Conservation (phyloP, 2,797 vertebrate species). For the Gymnopithys bicolor region DNA sequence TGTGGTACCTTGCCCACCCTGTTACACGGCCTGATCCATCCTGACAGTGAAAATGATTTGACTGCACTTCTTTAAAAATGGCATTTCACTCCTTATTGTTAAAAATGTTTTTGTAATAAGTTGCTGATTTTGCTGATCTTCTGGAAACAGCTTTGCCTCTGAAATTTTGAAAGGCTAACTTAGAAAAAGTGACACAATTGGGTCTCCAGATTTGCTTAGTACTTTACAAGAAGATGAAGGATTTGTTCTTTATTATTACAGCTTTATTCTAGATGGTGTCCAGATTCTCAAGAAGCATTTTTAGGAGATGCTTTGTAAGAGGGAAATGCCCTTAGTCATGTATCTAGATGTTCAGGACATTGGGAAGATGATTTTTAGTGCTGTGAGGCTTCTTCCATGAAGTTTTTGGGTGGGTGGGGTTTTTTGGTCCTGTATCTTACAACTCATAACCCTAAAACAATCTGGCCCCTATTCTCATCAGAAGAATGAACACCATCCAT, state of each 20-base stretch:
- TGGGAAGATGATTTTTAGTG: neutral
- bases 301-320: neutral
- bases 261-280: neutral
- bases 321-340: neutral
- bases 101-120: neutral
- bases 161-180: constrained; percentile 8
- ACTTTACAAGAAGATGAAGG: neutral
- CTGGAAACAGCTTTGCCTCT: neutral
- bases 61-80: neutral
- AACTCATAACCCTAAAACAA: neutral
- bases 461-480: neutral
- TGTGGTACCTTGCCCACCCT: neutral
- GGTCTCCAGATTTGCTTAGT: neutral
- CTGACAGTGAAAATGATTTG: neutral
- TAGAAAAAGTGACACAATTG: neutral
- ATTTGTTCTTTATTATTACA: constrained; percentile 18
- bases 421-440: neutral
- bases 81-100: neutral
- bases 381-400: neutral
- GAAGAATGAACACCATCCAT: neutral
- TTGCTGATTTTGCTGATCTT: constrained; percentile 4
- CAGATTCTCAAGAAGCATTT: neutral
- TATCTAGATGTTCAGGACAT: neutral
- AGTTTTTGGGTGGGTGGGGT: neutral
- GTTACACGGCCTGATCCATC: neutral